A percentile compares a stretch with the other conserved stretches of the same genome.
phyloP scores from a whole-genome alignment of 2,888 invertebrate species.

The Branchipolynoe longqiensis region DNA sequence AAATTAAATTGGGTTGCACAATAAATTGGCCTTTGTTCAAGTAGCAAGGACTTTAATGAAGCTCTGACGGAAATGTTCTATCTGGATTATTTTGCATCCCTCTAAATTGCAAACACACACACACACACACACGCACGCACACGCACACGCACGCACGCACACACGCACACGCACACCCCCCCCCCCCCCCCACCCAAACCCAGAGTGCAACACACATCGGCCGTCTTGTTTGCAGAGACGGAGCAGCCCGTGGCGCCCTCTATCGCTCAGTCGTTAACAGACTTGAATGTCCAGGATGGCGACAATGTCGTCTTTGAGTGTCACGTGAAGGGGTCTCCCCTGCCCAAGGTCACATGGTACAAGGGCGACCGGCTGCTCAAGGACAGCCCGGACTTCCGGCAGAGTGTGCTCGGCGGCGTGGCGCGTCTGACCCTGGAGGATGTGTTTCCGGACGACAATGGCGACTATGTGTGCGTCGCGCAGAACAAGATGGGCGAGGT shows the following conservation, averaged over 20 bases:
- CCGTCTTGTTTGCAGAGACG: slow-evolving; percentile 30
- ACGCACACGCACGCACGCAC: no score
- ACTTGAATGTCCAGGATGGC: slow-evolving; percentile 69
- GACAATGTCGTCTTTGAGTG: slow-evolving; percentile 73
- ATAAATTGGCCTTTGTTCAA: no score
- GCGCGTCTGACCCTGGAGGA: slow-evolving; percentile 71
- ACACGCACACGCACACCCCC: no score
- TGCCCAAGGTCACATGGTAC: slow-evolving; percentile 68
- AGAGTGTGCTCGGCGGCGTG: slow-evolving; percentile 69
- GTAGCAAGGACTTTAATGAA: no score
- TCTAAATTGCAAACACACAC: no score
- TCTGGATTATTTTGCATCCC: no score
- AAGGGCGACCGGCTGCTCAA: slow-evolving; percentile 35
- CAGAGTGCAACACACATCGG: not conserved
- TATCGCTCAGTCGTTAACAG: slow-evolving; percentile 1
- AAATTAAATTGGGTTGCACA: no score
- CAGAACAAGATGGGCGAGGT: slow-evolving; percentile 72
- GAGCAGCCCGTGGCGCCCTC: slow-evolving; percentile 39
- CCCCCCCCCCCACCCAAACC: no score
- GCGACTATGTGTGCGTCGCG: slow-evolving; percentile 73
- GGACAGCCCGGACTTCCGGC: slow-evolving; percentile 34
- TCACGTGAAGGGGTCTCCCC: slow-evolving; percentile 75
- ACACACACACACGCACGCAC: no score
- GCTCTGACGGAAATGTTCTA: no score
- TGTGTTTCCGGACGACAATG: slow-evolving; percentile 70